phyloP scores from a whole-genome alignment of 2,888 invertebrate genomes.

The Parelbella ahira region DNA sequence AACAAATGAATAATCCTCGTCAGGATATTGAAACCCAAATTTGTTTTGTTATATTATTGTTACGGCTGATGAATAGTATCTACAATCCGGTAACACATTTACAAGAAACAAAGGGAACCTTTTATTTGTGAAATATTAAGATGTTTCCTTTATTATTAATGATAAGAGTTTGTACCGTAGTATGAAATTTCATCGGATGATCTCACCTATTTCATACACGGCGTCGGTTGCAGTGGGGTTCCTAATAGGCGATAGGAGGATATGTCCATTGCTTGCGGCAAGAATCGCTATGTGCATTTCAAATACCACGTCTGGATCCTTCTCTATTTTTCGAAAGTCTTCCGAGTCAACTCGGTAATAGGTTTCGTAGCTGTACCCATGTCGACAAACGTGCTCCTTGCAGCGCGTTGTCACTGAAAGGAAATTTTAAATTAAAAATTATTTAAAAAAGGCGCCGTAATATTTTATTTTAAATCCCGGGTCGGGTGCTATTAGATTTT shows the following conservation, averaged over 20 bases:
- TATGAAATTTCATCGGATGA: too few relatives aligned
- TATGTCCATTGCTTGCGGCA: conserved; percentile 85
- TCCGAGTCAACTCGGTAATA: conserved; percentile 73
- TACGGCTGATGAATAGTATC: too few relatives aligned
- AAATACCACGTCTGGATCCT: conserved; percentile 41
- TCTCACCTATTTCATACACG: conserved; percentile 84
- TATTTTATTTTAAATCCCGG: too few relatives aligned
- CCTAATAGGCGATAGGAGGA: conserved; percentile 79
- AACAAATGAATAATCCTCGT: conserved; percentile 16
- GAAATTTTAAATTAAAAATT: too few relatives aligned
- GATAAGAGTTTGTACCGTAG: too few relatives aligned
- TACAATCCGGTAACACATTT: too few relatives aligned
- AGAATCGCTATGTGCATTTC: conserved; percentile 85
- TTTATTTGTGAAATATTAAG: too few relatives aligned
- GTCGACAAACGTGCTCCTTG: conserved; percentile 74
- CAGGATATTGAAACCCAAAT: not conserved
- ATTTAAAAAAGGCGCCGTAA: too few relatives aligned
- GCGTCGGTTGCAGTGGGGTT: conserved; percentile 67
- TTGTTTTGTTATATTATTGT: not conserved
- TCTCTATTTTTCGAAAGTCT: conserved; percentile 38
- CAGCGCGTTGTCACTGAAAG: conserved; percentile 69
- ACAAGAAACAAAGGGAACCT: too few relatives aligned
- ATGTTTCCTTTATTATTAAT: too few relatives aligned
- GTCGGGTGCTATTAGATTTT: too few relatives aligned
- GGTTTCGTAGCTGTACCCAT: conserved; percentile 80